Evolutionary conservation across 2,888 invertebrate genomes (phyloP).

Genomic region (Lasioglossum malachurum): DNA sequence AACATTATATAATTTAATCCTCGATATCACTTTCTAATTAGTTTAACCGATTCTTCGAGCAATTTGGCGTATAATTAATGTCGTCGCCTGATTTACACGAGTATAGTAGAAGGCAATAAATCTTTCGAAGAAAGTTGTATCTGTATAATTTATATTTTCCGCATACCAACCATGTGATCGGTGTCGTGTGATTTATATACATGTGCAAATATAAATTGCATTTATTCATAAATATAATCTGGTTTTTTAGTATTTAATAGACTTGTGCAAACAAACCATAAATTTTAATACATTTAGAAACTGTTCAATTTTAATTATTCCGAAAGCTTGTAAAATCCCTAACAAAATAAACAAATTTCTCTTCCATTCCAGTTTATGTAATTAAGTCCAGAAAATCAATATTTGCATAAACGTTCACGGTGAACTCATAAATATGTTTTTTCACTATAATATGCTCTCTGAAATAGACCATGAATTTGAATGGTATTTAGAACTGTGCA

Average conservation of each 20-base stretch:
- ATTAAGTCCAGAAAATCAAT: no score
- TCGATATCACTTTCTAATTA: constrained; percentile 3
- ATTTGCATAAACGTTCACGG: no score
- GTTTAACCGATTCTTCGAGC: neutral
- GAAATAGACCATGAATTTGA: no score
- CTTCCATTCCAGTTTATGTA: neutral
- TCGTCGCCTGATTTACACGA: neutral
- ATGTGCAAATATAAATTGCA: neutral
- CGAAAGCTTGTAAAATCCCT: neutral
- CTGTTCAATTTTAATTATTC: neutral
- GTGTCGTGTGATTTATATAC: neutral
- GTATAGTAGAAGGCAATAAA: neutral
- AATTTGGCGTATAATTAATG: neutral
- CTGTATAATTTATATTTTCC: neutral
- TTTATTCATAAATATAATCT: neutral
- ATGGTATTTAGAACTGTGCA: neutral
- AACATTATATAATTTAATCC: neutral
- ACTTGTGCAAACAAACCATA: neutral
- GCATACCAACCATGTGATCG: neutral
- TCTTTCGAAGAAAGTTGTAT: neutral
- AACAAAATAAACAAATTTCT: neutral
- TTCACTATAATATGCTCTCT: no score
- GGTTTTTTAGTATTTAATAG: neutral
- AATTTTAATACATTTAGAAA: neutral
- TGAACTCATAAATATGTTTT: neutral